Base-by-base conservation (phyloP, 37 sponge, comb jelly and placozoan genomes). In the Halichondria panicea region DNA sequence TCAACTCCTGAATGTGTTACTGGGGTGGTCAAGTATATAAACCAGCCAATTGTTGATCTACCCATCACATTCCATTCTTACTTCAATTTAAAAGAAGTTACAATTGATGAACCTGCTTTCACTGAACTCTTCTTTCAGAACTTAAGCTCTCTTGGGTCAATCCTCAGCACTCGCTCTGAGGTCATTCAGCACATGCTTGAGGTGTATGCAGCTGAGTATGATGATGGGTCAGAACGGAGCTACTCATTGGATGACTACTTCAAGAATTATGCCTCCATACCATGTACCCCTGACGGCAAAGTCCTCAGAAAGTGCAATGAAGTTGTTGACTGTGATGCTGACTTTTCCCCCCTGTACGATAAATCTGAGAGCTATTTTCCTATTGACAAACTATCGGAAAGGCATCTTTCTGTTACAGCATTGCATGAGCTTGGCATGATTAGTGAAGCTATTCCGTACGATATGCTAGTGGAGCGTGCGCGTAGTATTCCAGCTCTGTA, bases 351-450 rank as follows among this genome's bases (percentile, higher is more conserved):
- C 18, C 56, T 89, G 18, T 89, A 61, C 68, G 59, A 66, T 36
- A 12, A 12, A 0, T 70, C 78, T 18, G 90, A 89, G 35, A 59
- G 54, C 5, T 37, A 35, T 30, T 89, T 89, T 63, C 90, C 90
- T 19, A 21, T 55, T 0, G 13, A 71, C 13, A 27, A 24, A 24
- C 75, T 72, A 31, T 41, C 55, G 43, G 43, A 71, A 2, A 38
- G 63, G 52, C 43, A 55, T 7, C 38, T 43, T 11, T 42, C 71
- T 21, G 0, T 0, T 24, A 46, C 22, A 62, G 58, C 68, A 5
- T 42, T 88, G 48, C 11, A 31, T 19, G 30, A 68, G 34, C 64
- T 88, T 63, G 89, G 84, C 4, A 69, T 88, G 64, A 70, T 43
- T 9, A 42, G 39, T 13, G 66, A 72, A 24, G 19, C n/a, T n/a